Percentiles rank a stretch among this genome's conserved stretches.
These are phyloP conservation scores for Itoplectis maculator DNA, from an alignment of 2,888 invertebrate species.

Conservation along the genomic window DNA sequence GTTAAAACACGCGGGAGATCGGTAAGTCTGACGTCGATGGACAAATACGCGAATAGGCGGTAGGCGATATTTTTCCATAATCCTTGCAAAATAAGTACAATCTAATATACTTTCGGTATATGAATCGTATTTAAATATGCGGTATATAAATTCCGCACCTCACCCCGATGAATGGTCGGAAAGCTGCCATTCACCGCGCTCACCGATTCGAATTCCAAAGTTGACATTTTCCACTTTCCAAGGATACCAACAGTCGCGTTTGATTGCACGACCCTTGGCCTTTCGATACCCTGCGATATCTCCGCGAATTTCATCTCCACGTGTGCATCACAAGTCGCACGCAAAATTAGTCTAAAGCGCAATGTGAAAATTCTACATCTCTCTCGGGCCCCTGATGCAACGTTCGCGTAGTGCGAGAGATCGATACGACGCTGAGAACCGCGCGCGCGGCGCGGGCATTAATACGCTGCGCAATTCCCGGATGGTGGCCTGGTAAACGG, in stretches of 20 bases:
- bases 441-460: background rate
- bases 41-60: too few relatives aligned
- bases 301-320: background rate
- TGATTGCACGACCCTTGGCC: slow-evolving; percentile 30
- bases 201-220: background rate
- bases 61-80: too few relatives aligned
- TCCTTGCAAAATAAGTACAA: too few relatives aligned
- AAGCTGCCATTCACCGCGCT: background rate
- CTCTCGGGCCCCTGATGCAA: slow-evolving; percentile 5
- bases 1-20: background rate
- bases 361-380: slow-evolving; percentile 2
- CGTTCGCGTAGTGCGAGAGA: slow-evolving; percentile 2
- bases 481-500: slow-evolving; percentile 39
- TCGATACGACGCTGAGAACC: slow-evolving; percentile 33
- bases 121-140: background rate
- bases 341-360: slow-evolving; percentile 48
- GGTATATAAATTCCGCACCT: background rate
- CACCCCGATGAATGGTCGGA: too few relatives aligned
- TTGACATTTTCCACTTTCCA: background rate
- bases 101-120: too few relatives aligned
- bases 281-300: slow-evolving; percentile 10
- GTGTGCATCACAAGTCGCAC: slow-evolving; percentile 5
- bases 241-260: slow-evolving; percentile 12
- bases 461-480: background rate
- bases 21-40: too few relatives aligned